Conservation (phyloP, 2,113 vertebrate species). For the Oenanthe melanoleuca region DNA sequence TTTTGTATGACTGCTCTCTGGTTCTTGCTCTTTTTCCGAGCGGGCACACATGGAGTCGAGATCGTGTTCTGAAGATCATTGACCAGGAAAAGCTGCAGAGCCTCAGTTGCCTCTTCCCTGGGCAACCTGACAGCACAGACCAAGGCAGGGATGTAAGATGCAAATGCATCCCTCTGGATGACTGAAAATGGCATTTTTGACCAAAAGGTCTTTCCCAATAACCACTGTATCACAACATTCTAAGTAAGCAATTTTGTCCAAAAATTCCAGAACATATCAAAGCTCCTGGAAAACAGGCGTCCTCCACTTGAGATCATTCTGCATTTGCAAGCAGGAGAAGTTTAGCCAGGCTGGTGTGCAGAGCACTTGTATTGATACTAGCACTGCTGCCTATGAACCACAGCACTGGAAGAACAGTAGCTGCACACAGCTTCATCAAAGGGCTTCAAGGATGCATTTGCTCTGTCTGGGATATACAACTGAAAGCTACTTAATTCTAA, state of each 20-base stretch:
- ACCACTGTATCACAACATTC: neutral
- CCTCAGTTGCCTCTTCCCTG: neutral
- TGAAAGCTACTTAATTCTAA: neutral
- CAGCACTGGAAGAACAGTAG: neutral
- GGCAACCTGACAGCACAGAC: neutral
- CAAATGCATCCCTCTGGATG: neutral
- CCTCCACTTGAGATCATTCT: neutral
- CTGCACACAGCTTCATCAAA: neutral
- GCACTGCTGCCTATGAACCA: neutral
- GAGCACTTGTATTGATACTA: neutral
- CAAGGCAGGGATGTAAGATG: neutral
- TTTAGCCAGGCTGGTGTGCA: neutral
- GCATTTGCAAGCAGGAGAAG: neutral
- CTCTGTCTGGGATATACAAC: neutral
- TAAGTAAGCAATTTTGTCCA: neutral
- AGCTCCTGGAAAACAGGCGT: neutral
- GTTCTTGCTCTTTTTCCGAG: neutral
- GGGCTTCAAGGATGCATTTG: neutral
- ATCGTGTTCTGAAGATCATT: fast-evolving
- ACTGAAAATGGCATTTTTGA: neutral
- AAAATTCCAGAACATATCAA: neutral
- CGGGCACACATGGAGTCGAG: fast-evolving
- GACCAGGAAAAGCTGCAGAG: neutral
- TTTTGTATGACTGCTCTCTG: neutral
- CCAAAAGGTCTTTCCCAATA: neutral